Conservation (phyloP, 2,113 vertebrate genomes). For the Pristiophorus japonicus region DNA sequence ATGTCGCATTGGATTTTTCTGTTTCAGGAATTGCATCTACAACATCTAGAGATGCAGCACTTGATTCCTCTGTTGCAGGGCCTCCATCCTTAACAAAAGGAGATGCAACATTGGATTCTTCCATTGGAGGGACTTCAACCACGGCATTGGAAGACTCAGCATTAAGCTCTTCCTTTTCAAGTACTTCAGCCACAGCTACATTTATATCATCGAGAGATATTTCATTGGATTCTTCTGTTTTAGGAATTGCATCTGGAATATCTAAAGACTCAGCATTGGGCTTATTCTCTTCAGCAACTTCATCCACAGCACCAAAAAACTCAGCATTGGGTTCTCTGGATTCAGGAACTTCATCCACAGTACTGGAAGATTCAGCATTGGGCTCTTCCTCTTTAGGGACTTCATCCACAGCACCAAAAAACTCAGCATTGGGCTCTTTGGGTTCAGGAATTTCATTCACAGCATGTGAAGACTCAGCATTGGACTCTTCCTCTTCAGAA, state of each 20-base stretch:
- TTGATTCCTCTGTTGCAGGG: background rate
- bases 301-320: background rate
- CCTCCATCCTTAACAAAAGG: too few species aligned
- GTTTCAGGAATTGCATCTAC: background rate
- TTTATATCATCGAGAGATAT: too few species aligned
- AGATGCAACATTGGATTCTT: background rate
- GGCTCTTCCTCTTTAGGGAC: background rate
- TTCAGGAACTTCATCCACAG: background rate
- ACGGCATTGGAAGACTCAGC: too few species aligned
- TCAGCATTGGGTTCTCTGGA: background rate
- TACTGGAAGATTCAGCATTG: too few species aligned
- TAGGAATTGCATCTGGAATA: background rate
- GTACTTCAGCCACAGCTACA: background rate
- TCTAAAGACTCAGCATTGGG: background rate
- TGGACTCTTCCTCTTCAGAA: background rate
- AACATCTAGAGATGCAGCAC: background rate
- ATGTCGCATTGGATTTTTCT: background rate
- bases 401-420: background rate
- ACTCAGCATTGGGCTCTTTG: background rate
- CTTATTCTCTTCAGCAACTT: background rate
- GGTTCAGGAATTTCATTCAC: background rate
- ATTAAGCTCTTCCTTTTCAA: background rate
- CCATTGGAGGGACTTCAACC: background rate
- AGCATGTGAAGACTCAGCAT: background rate
- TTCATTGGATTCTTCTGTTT: background rate